Evolutionary conservation across 2,888 invertebrate genomes (phyloP).

Genomic region (Callyntrura sp.): DNA sequence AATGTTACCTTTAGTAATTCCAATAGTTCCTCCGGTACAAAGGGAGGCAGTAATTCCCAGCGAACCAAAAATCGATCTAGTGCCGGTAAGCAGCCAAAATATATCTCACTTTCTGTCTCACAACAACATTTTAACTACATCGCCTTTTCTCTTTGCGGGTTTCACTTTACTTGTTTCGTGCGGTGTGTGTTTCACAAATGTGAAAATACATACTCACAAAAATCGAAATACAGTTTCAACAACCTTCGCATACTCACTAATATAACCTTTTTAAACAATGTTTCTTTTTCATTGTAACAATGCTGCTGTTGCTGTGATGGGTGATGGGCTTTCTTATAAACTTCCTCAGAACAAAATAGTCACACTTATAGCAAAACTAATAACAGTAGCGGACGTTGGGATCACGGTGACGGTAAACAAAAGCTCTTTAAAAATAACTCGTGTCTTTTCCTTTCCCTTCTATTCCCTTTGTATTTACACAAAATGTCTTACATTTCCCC

Average conservation of each 20-base stretch:
- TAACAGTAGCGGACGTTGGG: constrained; percentile 77
- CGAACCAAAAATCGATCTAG: constrained; percentile 84
- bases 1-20: constrained; percentile 79
- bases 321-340: constrained; percentile 54
- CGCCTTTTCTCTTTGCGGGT: constrained; percentile 53
- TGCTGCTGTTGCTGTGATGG: constrained; percentile 52
- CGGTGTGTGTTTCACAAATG: constrained; percentile 40
- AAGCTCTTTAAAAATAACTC: constrained; percentile 44
- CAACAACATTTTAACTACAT: constrained; percentile 17
- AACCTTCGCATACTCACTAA: background rate
- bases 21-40: constrained; percentile 82
- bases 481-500: constrained; percentile 71
- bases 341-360: constrained; percentile 55
- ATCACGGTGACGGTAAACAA: constrained; percentile 82
- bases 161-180: constrained; percentile 14
- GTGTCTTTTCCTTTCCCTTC: constrained; percentile 16
- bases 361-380: constrained; percentile 38
- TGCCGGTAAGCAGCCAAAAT: constrained; percentile 82
- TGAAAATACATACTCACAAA: background rate
- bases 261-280: constrained; percentile 31
- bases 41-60: constrained; percentile 81
- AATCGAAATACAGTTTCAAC: background rate
- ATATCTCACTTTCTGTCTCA: constrained; percentile 25
- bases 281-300: constrained; percentile 52
- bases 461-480: constrained; percentile 4